These are phyloP conservation scores for Drosophila pegasa DNA, from an alignment of 2,888 invertebrate genomes.

Conservation along the genomic window DNA sequence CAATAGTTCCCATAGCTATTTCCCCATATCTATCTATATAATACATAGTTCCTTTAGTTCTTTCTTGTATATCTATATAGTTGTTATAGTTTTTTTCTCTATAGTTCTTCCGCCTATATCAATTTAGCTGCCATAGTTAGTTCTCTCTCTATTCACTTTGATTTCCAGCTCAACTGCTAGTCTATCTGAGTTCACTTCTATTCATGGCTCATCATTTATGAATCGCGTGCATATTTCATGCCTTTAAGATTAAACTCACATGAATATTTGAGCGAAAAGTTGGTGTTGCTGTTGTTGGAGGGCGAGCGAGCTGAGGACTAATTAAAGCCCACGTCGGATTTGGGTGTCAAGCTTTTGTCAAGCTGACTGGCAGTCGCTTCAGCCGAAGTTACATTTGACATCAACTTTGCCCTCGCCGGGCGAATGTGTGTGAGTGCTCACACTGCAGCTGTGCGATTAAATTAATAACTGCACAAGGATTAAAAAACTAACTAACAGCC, in stretches of 20 bases:
- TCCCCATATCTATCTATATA: too few species aligned
- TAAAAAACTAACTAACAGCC: constrained; percentile 72
- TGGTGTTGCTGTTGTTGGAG: constrained; percentile 32
- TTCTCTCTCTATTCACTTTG: too few species aligned
- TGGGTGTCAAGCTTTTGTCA: constrained; percentile 65
- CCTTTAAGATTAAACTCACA: constrained; percentile 22
- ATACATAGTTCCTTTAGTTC: too few species aligned
- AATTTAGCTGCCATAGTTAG: too few species aligned
- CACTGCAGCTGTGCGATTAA: constrained; percentile 78
- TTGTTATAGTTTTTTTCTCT: too few species aligned
- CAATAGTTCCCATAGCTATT: too few species aligned
- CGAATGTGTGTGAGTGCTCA: constrained; percentile 2
- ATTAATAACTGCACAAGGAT: constrained; percentile 79
- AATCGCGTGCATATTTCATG: constrained; percentile 29
- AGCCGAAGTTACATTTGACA: constrained; percentile 18
- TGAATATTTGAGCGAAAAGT: constrained; percentile 61
- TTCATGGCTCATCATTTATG: constrained; percentile 6
- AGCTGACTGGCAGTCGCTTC: constrained; percentile 33
- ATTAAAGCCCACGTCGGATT: constrained; percentile 71
- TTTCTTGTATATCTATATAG: too few species aligned
- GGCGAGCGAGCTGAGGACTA: constrained; percentile 55
- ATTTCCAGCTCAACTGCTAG: neutral
- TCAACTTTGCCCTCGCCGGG: constrained; percentile 34
- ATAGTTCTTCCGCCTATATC: too few species aligned
- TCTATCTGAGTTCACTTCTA: neutral